Conservation (phyloP, 2,797 vertebrate genomes). For the Distichodus sexfasciatus region DNA sequence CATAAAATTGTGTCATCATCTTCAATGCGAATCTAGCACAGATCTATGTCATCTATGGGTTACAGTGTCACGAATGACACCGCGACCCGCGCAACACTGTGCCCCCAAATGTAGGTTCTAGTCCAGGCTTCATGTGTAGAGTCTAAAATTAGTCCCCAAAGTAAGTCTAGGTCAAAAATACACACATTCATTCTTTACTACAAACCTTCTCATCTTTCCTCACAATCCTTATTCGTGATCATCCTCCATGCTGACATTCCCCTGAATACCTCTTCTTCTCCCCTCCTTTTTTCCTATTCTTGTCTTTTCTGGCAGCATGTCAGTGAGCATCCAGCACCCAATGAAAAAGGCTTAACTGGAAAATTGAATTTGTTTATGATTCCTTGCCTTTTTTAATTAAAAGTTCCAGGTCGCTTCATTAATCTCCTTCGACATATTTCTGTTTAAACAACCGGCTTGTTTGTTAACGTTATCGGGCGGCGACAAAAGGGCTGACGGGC, state of each 20-base stretch:
- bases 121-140: too few species aligned
- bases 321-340: neutral
- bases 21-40: too few species aligned
- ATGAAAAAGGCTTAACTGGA: conserved; percentile 32
- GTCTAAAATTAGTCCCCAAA: too few species aligned
- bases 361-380: conserved; percentile 34
- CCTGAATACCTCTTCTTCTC: neutral
- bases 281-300: neutral
- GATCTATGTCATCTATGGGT: too few species aligned
- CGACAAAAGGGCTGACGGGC: neutral
- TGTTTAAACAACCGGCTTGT: conserved; percentile 21
- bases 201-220: too few species aligned
- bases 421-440: conserved; percentile 4
- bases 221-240: too few species aligned
- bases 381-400: conserved; percentile 24
- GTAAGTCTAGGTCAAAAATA: too few species aligned
- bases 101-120: too few species aligned
- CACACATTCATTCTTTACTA: too few species aligned
- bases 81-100: too few species aligned
- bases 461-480: neutral
- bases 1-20: too few species aligned
- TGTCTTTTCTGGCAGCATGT: conserved; percentile 11
- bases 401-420: conserved; percentile 29
- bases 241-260: neutral
- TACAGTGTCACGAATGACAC: too few species aligned